Percentiles rank a stretch among this genome's conserved stretches.
These are phyloP conservation scores for Apostichopus leukothele DNA, from an alignment of 53 echinoderm and acorn worm genomes.

Conservation along the genomic window DNA sequence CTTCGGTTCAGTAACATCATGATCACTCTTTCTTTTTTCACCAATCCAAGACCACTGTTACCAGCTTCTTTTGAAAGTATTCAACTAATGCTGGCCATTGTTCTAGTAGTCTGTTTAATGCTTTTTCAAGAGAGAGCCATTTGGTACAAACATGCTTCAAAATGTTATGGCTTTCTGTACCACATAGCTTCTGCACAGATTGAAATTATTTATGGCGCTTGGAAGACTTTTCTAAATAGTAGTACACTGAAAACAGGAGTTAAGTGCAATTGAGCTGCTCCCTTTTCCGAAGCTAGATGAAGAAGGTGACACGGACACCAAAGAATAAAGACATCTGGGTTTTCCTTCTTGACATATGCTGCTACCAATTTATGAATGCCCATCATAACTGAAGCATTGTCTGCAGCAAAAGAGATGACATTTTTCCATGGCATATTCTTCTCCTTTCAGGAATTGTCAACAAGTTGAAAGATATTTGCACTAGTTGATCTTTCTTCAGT, in stretches of 20 bases:
- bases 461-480: constrained; percentile 57
- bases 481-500: constrained; percentile 66
- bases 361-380: constrained; percentile 51
- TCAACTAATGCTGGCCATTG: constrained; percentile 57
- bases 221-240: constrained; percentile 57
- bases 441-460: constrained; percentile 57
- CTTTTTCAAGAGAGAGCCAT: constrained; percentile 55
- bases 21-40: not conserved
- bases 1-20: no score
- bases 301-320: constrained; percentile 61
- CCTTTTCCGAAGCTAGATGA: constrained; percentile 63
- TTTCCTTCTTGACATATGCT: constrained; percentile 57
- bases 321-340: constrained; percentile 52
- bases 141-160: constrained; percentile 60
- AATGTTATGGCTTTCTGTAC: constrained; percentile 39
- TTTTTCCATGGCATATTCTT: constrained; percentile 59
- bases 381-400: constrained; percentile 67
- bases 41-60: not conserved
- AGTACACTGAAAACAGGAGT: constrained; percentile 43
- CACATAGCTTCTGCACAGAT: constrained; percentile 52
- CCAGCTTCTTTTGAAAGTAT: constrained; percentile 46
- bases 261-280: constrained; percentile 48
- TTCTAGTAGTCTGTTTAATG: constrained; percentile 61
- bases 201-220: constrained; percentile 47
- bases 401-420: constrained; percentile 57